These are phyloP conservation scores for Luehdorfia chinensis DNA, from an alignment of 1,140 invertebrate genomes.

Conservation along the genomic window DNA sequence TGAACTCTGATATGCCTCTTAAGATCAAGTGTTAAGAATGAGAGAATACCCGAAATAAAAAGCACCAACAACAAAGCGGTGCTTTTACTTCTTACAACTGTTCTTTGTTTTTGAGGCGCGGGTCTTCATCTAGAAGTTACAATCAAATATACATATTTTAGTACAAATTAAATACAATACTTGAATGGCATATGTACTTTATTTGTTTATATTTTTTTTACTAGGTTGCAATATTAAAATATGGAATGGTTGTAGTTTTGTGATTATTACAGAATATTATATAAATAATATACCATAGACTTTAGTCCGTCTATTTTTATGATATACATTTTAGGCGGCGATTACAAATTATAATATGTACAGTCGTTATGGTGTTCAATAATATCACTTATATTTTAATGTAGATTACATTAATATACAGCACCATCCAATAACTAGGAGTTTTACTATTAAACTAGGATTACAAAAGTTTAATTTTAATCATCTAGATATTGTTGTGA, in stretches of 20 bases:
- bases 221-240: constrained; percentile 4
- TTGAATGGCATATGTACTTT: constrained; percentile 17
- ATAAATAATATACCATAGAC: not conserved
- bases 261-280: constrained; percentile 10
- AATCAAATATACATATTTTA: no score
- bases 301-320: not conserved
- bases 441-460: constrained; percentile 8
- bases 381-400: constrained; percentile 13
- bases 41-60: no score
- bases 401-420: constrained; percentile 13
- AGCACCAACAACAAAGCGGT: no score
- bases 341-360: constrained; percentile 9
- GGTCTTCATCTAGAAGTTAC: no score
- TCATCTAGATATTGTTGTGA: no score
- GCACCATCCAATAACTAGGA: constrained; percentile 15
- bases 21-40: no score
- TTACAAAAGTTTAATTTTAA: constrained; percentile 1
- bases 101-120: no score
- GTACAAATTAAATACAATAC: constrained; percentile 3
- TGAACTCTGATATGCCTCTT: no score
- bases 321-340: constrained; percentile 4
- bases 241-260: constrained; percentile 14
- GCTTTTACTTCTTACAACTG: no score
- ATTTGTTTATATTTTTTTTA: constrained; percentile 6
- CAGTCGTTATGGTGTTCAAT: constrained; percentile 9